Evolutionary conservation across 1,140 invertebrate genomes (phyloP).

Genomic region (Dufourea novaeangliae): DNA sequence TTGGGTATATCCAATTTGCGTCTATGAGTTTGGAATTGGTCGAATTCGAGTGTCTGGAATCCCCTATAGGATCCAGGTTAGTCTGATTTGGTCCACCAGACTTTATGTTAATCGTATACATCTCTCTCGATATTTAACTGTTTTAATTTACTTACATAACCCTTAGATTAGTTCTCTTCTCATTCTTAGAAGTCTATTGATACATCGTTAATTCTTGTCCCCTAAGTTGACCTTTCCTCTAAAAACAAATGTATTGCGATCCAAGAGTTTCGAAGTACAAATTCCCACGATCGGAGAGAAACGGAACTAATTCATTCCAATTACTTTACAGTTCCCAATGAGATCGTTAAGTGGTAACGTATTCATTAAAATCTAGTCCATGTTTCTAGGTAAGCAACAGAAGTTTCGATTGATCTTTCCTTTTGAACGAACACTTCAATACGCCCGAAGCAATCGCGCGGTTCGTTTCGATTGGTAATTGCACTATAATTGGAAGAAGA

Average conservation of each 20-base stretch:
- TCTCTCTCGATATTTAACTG: no score
- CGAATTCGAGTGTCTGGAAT: no score
- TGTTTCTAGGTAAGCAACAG: not conserved
- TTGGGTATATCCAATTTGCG: no score
- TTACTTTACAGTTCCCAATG: constrained; percentile 7
- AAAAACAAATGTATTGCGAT: not conserved
- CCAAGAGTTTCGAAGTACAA: not conserved
- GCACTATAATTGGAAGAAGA: constrained; percentile 24
- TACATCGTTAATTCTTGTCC: no score
- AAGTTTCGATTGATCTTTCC: not conserved
- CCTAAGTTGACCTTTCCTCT: no score
- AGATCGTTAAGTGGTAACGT: constrained; percentile 4
- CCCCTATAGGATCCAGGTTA: no score
- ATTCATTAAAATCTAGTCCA: not conserved
- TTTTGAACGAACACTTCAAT: not conserved
- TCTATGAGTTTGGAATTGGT: no score
- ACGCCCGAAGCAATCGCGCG: not conserved
- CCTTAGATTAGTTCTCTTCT: no score
- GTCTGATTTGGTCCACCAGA: no score
- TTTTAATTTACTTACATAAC: no score
- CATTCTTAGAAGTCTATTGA: no score
- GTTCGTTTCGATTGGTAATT: not conserved
- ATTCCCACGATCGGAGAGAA: not conserved
- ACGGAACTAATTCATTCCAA: not conserved
- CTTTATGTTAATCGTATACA: no score